Evolutionary conservation across 30 jellyfish, hydroid and myxozoan genomes (phyloP).

Genomic region (Chrysaora quinquecirrha): DNA sequence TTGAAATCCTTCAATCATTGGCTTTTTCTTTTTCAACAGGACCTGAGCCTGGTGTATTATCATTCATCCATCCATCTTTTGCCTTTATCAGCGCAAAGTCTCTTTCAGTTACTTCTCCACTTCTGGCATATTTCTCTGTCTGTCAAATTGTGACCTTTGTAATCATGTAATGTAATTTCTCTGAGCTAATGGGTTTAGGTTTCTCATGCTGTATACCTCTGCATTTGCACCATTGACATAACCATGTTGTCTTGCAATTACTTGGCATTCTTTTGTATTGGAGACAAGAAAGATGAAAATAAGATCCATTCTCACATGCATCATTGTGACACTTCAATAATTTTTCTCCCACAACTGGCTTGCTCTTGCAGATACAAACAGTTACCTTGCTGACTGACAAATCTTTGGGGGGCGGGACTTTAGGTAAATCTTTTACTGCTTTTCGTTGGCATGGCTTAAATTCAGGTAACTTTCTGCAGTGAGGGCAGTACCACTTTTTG

Average conservation of each 20-base stretch:
- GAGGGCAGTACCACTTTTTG: constrained; percentile 47
- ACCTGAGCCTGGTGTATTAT: no score
- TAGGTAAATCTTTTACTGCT: constrained; percentile 23
- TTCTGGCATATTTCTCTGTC: no score
- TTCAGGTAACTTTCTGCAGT: neutral
- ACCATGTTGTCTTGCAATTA: constrained; percentile 27
- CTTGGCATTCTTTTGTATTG: constrained; percentile 32
- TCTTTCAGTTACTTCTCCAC: no score
- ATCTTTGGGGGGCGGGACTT: constrained; percentile 31
- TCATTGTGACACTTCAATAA: constrained; percentile 31
- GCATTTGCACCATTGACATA: constrained; percentile 1
- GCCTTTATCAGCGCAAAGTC: no score
- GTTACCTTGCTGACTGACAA: constrained; percentile 8
- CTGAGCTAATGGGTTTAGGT: neutral
- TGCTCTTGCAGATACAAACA: constrained; percentile 49
- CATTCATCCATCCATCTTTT: no score
- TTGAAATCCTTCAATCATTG: no score
- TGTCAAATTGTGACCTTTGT: constrained; percentile 54
- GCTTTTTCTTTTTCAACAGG: no score
- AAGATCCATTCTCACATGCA: constrained; percentile 24
- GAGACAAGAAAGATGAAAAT: constrained; percentile 26
- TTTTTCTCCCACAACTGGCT: constrained; percentile 39
- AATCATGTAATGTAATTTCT: constrained; percentile 29
- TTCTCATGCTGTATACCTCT: neutral
- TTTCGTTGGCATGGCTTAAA: neutral